Base-by-base conservation (phyloP, 2,113 vertebrate genomes). In the Seriola dumerili region DNA sequence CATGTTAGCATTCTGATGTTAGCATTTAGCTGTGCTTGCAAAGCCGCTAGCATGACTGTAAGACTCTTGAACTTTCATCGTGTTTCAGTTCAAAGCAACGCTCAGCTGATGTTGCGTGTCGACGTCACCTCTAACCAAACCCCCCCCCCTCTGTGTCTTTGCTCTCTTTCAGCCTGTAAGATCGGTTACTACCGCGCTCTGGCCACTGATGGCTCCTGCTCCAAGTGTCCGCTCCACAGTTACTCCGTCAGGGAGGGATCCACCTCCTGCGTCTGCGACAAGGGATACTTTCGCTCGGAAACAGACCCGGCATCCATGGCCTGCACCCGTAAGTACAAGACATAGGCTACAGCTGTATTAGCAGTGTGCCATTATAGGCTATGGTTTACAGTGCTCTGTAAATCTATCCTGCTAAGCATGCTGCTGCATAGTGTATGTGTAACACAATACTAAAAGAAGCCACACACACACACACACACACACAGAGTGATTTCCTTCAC, bases 201-300 rank as follows among this genome's bases (percentile, higher is more conserved):
- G 85, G 97, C 97, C 64, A 96, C 96, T 2, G 98, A 99, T 21
- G 93, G 93, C 29, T 82, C 94, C 82, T 99, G 98, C 85, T 95
- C 96, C 94, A 98, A 98, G 86, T 99, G 98, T 93, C 98, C 98
- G 0, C 96, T 96, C 25, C 96, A 99, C 92, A 99, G 98, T 94
- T 99, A 97, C 94, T 98, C 98, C 6, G 94, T 96, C 88, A 96
- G 96, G 90, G 98, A 99, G 92, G 98, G 97, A 62, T 97, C 97
- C 85, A 97, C 97, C 11, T 97, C 96, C 8, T 99, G 98, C 83
- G 97, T 93, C 91, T 99, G 98, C 12, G 98, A 99, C 64, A 97
- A 97, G 61, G 97, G 96, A 84, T 99, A 97, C 88, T 99, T 97
- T 94, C 95, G 98, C 82, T 97, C 98, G 0, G 97, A 99, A 73